Percentiles rank a stretch among this genome's conserved stretches.
These are phyloP conservation scores for Aleiodes testaceus DNA, from an alignment of 2,888 invertebrate species.

Conservation along the genomic window DNA sequence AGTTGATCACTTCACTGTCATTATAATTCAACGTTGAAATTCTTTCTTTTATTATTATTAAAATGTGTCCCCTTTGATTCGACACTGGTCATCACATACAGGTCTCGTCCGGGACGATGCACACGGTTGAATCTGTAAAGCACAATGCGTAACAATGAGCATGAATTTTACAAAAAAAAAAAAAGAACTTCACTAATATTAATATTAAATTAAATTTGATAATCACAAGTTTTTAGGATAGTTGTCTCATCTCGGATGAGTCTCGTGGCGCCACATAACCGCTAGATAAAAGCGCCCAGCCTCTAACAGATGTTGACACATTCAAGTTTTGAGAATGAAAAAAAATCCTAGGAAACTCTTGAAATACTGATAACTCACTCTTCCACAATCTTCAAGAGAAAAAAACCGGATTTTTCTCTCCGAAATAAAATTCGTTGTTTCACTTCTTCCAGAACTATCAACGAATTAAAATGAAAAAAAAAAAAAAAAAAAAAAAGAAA, in stretches of 20 bases:
- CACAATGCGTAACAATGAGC: slow-evolving; percentile 43
- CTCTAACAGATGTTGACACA: slow-evolving; percentile 54
- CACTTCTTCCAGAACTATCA: not conserved
- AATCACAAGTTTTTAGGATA: not conserved
- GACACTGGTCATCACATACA: slow-evolving; percentile 43
- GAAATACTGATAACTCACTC: not conserved
- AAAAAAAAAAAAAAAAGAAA: not conserved
- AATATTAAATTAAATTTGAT: not conserved
- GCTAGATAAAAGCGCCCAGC: slow-evolving; percentile 49
- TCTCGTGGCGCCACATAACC: slow-evolving; percentile 52
- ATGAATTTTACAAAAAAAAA: slow-evolving; percentile 18
- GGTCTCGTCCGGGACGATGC: slow-evolving; percentile 39
- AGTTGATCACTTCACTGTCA: no score
- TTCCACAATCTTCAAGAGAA: no score
- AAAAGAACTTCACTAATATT: not conserved
- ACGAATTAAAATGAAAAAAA: not conserved
- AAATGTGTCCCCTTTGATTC: slow-evolving; percentile 31
- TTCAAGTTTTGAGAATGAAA: not conserved
- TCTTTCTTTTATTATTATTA: not conserved
- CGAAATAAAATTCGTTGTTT: no score
- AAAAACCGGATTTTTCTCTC: no score
- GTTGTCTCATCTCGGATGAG: slow-evolving; percentile 20
- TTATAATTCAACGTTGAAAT: not conserved
- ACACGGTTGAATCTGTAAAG: slow-evolving; percentile 42
- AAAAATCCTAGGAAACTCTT: not conserved